Evolutionary conservation across 2,888 invertebrate species (phyloP).

Genomic region (Pseudanteris insignis): DNA sequence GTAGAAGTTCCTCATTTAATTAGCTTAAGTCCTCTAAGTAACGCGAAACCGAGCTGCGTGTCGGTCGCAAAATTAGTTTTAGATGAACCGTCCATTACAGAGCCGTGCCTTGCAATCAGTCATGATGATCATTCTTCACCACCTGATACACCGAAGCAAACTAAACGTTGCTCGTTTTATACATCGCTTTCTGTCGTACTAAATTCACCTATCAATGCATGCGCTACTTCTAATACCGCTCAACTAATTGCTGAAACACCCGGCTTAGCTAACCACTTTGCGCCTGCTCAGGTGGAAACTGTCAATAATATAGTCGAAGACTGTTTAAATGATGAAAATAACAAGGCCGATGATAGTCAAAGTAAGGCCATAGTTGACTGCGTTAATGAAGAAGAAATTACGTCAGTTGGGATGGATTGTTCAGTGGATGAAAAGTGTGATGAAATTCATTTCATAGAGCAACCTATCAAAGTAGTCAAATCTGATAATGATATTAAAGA

Average conservation of each 20-base stretch:
- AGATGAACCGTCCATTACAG: too few species aligned
- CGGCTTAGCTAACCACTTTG: slow-evolving; percentile 25
- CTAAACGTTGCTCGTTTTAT: slow-evolving; percentile 39
- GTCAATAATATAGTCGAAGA: neutral
- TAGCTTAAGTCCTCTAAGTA: too few species aligned
- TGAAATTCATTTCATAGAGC: slow-evolving; percentile 56
- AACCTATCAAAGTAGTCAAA: slow-evolving; percentile 53
- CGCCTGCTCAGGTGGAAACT: slow-evolving; percentile 3
- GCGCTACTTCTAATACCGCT: slow-evolving; percentile 26
- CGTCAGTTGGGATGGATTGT: slow-evolving; percentile 12
- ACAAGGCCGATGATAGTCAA: neutral
- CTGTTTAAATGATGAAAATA: neutral
- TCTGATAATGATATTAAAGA: slow-evolving; percentile 49
- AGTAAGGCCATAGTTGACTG: neutral
- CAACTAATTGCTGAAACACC: slow-evolving; percentile 2
- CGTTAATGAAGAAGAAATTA: neutral
- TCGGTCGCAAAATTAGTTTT: too few species aligned
- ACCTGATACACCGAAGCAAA: slow-evolving; percentile 24
- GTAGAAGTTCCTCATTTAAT: too few species aligned
- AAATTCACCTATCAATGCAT: slow-evolving; percentile 23
- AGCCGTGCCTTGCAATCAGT: too few species aligned
- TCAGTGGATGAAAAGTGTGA: slow-evolving; percentile 46
- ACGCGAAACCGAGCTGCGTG: too few species aligned
- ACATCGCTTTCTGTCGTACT: slow-evolving; percentile 40
- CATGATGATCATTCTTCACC: neutral